Evolutionary conservation across 1,140 invertebrate genomes (phyloP).

Genomic region (Carposina sasakii): DNA sequence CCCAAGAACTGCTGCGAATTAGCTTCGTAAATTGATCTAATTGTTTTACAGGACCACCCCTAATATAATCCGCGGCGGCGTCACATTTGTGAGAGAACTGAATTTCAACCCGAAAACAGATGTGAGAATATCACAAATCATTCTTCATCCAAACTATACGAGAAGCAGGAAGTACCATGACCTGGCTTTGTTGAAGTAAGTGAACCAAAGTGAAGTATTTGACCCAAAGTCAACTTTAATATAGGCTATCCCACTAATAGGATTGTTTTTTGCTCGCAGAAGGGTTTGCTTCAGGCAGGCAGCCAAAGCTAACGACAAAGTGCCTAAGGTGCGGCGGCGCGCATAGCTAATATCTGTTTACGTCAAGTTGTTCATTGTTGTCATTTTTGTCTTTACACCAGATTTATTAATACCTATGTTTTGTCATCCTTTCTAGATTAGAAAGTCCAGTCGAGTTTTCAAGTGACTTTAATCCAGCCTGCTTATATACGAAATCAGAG

Average conservation of each 20-base stretch:
- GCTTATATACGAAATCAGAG: constrained; percentile 38
- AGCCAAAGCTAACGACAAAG: too few species aligned
- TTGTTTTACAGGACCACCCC: too few species aligned
- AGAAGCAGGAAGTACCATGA: constrained; percentile 72
- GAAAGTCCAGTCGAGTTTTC: constrained; percentile 31
- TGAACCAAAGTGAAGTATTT: too few species aligned
- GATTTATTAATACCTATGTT: background rate
- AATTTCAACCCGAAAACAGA: constrained; percentile 39
- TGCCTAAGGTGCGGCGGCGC: too few species aligned
- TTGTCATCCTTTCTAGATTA: constrained; percentile 37
- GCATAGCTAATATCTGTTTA: too few species aligned
- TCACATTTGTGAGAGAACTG: constrained; percentile 33
- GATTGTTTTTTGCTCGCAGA: too few species aligned
- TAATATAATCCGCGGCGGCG: constrained; percentile 44
- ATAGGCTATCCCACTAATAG: too few species aligned
- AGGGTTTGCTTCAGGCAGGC: too few species aligned
- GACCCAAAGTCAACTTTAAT: too few species aligned
- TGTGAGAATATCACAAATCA: constrained; percentile 45
- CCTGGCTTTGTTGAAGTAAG: constrained; percentile 73
- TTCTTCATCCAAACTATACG: constrained; percentile 65
- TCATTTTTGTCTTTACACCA: background rate
- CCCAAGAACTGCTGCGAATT: too few species aligned
- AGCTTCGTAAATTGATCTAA: too few species aligned
- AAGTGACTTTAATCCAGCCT: constrained; percentile 39
- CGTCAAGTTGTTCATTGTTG: too few species aligned